Base-by-base conservation (phyloP, 2,113 vertebrate species). In the Channa maculata region DNA sequence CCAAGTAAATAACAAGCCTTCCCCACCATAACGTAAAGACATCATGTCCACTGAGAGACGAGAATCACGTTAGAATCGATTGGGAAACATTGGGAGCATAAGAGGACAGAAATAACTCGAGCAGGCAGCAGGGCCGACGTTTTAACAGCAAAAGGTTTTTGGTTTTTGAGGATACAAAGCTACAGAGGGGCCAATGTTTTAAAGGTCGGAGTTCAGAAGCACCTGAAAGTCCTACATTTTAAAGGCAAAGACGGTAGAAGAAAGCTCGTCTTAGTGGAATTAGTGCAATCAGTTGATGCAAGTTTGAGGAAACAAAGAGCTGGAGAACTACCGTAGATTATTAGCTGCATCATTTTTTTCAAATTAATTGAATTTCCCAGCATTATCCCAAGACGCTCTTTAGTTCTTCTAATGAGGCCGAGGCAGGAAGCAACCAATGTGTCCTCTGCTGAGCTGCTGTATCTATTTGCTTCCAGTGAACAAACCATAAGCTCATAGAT, bases 31-130 rank as follows among this genome's bases (percentile, higher is more conserved):
- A 61, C 38, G 41, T 24, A 62, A 79, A 70, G 45, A 33, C 77
- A 66, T 58, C 45, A 53, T 55, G 34, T 63, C 72, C 62, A 1
- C 68, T 75, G 65, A 80, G 69, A 24, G 65, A 55, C 0, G 4
- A 0, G 0, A 84, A 86, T 82, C 53, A 13, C 4, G 68, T 82
- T 86, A 65, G 33, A 64, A 84, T 82, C 0, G 49, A 84, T 52
- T 57, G 43, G 8, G 46, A 37, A 8, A 45, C 33, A 36, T 55
- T 64, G 77, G 77, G 57, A 88, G 80, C 44, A n/a, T 0, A 60
- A 49, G 4, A 9, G 8, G 36, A 59, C 82, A 52, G 72, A 79
- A 82, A 87, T 79, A 82, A 80, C 65, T 61, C 6, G 58, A 10
- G 58, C 38, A 10, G 54, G 57, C 50, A 46, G n/a, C 38, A 15